These are phyloP conservation scores for Meandrusa payeni DNA, from an alignment of 2,888 invertebrate species.

Conservation along the genomic window DNA sequence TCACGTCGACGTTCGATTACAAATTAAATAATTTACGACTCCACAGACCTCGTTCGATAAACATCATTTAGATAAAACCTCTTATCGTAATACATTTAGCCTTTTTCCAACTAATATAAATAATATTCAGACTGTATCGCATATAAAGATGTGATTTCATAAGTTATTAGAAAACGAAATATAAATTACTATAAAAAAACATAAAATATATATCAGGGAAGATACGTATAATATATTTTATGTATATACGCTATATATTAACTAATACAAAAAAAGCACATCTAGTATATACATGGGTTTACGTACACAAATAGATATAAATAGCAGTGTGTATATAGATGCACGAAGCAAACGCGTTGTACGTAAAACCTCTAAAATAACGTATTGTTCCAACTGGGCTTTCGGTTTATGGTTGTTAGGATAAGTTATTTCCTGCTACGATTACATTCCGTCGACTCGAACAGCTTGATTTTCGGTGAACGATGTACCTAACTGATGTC, in stretches of 20 bases:
- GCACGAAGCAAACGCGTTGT: neutral
- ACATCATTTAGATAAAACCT: slow-evolving; percentile 5
- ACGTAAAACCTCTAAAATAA: slow-evolving; percentile 12
- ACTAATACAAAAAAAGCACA: neutral
- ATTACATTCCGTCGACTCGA: neutral
- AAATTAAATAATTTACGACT: slow-evolving; percentile 6
- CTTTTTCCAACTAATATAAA: neutral
- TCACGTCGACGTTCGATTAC: neutral
- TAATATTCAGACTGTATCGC: neutral
- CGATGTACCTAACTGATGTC: no score
- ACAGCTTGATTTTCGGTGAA: neutral
- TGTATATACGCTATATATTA: neutral
- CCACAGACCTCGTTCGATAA: slow-evolving; percentile 1
- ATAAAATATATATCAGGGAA: neutral
- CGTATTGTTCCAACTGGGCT: slow-evolving; percentile 13
- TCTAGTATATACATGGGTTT: no score
- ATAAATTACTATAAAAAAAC: no score
- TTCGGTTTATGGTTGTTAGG: slow-evolving; percentile 5
- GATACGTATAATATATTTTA: neutral
- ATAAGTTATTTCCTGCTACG: slow-evolving; percentile 3
- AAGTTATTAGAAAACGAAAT: no score
- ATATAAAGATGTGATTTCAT: no score
- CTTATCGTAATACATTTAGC: slow-evolving; percentile 5
- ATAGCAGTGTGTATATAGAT: neutral
- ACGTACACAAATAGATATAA: neutral